A percentile compares a stretch with the other conserved stretches of the same genome.
phyloP scores from a whole-genome alignment of 2,113 vertebrate genomes.

The Channa maculata region DNA sequence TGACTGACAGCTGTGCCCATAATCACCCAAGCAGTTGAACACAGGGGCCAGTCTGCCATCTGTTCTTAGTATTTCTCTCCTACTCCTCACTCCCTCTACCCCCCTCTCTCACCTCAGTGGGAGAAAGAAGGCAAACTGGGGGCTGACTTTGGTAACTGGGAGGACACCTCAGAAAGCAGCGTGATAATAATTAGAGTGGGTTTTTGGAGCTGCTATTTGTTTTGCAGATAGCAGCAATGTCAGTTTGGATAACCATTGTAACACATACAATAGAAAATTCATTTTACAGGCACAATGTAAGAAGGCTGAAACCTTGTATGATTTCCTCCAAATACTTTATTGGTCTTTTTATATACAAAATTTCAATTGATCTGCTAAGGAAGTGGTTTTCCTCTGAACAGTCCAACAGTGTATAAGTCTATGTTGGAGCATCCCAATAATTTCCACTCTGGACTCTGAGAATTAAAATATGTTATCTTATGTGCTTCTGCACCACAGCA shows the following conservation, averaged over 20 bases:
- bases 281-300: slow-evolving; percentile 8
- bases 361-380: slow-evolving; percentile 27
- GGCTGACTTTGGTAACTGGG: slow-evolving; percentile 39
- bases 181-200: slow-evolving; percentile 58
- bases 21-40: slow-evolving; percentile 74
- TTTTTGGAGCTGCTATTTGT: slow-evolving; percentile 33
- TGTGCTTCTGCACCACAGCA: slow-evolving; percentile 7
- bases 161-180: slow-evolving; percentile 47
- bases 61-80: slow-evolving; percentile 60
- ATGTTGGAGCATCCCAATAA: slow-evolving; percentile 3
- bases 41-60: slow-evolving; percentile 76
- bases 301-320: slow-evolving; percentile 18
- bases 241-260: neutral
- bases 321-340: neutral
- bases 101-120: slow-evolving; percentile 47
- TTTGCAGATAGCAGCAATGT: neutral
- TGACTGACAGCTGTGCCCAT: slow-evolving; percentile 83
- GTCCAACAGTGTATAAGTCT: neutral
- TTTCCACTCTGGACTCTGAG: slow-evolving; percentile 16
- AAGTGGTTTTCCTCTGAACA: neutral
- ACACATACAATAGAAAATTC: slow-evolving; percentile 24
- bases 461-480: slow-evolving; percentile 18
- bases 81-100: slow-evolving; percentile 3
- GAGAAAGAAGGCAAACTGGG: slow-evolving; percentile 48
- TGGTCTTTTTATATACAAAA: slow-evolving; percentile 9